phyloP scores from a whole-genome alignment of 1,140 invertebrate species.

The Brachionus calyciflorus region DNA sequence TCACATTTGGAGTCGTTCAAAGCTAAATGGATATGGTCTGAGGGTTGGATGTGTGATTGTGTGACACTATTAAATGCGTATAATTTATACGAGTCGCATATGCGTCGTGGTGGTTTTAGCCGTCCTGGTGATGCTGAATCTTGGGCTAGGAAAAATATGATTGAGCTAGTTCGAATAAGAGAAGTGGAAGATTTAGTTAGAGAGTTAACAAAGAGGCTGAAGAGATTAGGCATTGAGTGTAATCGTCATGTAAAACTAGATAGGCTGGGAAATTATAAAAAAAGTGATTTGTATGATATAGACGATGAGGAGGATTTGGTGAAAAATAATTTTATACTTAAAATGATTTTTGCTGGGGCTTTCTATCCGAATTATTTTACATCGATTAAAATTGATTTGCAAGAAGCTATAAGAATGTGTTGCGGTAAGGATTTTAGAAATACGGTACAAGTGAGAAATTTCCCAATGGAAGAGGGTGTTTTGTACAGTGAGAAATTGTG shows the following conservation, averaged over 20 bases:
- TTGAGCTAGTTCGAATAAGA: constrained; percentile 35
- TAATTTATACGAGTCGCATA: constrained; percentile 62
- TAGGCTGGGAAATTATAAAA: neutral
- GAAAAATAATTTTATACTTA: neutral
- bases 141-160: constrained; percentile 13
- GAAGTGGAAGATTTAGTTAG: constrained; percentile 19
- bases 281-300: neutral
- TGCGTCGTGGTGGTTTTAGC: neutral
- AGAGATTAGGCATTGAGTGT: neutral
- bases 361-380: constrained; percentile 46
- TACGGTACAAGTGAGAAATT: constrained; percentile 32
- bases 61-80: constrained; percentile 78
- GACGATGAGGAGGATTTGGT: neutral
- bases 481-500: constrained; percentile 29
- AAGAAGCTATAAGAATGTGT: neutral
- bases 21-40: constrained; percentile 46
- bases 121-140: neutral
- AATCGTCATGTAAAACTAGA: neutral
- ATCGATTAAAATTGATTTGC: constrained; percentile 1
- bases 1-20: constrained; percentile 71
- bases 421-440: constrained; percentile 21
- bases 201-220: neutral
- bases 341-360: constrained; percentile 36
- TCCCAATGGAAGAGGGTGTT: constrained; percentile 32
- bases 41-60: constrained; percentile 76